These are phyloP conservation scores for Coelopa pilipes DNA, from an alignment of 2,888 invertebrate genomes.

Conservation along the genomic window DNA sequence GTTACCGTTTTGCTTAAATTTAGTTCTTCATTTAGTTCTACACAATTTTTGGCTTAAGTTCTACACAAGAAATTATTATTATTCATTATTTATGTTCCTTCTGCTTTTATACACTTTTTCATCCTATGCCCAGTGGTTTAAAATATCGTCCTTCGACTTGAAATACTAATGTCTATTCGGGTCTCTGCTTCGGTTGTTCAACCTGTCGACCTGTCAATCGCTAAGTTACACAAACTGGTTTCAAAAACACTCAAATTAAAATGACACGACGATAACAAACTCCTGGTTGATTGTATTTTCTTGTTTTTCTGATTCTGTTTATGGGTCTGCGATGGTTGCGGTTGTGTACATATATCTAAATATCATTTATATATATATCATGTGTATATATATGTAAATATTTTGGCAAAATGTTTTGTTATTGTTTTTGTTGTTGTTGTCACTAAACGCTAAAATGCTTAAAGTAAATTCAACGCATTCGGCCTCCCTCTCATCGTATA, in stretches of 20 bases:
- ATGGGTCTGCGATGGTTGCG: not conserved
- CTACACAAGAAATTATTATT: conserved; percentile 1
- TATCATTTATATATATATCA: conserved; percentile 9
- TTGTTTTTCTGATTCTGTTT: conserved; percentile 16
- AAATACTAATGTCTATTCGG: too few relatives aligned
- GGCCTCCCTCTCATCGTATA: not conserved
- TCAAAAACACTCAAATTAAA: conserved; percentile 17
- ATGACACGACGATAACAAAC: not conserved
- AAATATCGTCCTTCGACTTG: not conserved
- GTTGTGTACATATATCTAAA: conserved; percentile 3
- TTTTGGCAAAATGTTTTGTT: conserved; percentile 32
- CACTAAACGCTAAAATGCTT: conserved; percentile 3
- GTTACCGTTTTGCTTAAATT: not conserved
- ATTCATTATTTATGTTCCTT: conserved; percentile 20
- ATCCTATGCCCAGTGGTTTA: not conserved
- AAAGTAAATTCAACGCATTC: not conserved
- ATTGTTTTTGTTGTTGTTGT: conserved; percentile 22
- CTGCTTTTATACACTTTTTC: not conserved
- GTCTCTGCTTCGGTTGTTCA: not conserved
- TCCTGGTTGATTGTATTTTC: conserved; percentile 31
- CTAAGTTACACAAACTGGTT: not conserved
- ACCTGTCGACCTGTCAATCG: too few relatives aligned
- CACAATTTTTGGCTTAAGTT: not conserved
- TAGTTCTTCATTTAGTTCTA: not conserved
- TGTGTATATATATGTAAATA: conserved; percentile 32